These are phyloP conservation scores for Nyctereutes procyonoides DNA, from an alignment of 2,113 vertebrate genomes.

Conservation along the genomic window DNA sequence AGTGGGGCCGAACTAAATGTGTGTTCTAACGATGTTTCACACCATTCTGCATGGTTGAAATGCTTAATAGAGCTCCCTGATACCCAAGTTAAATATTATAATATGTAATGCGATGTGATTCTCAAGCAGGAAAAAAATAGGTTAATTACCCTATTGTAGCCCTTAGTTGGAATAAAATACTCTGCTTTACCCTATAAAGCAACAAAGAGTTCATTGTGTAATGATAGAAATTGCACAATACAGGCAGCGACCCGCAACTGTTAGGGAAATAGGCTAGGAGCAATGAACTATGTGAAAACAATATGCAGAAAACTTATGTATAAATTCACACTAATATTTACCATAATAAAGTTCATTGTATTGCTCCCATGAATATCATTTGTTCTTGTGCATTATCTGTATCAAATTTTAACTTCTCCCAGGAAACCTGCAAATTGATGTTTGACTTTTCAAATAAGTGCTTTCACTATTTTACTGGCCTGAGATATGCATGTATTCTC, in stretches of 20 bases:
- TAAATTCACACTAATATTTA: slow-evolving; percentile 25
- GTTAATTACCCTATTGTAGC: slow-evolving; percentile 57
- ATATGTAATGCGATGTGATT: slow-evolving; percentile 55
- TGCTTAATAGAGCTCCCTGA: slow-evolving; percentile 47
- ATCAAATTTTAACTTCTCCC: neutral
- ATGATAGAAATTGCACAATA: slow-evolving; percentile 34
- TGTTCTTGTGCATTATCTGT: neutral
- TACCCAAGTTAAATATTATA: slow-evolving; percentile 61
- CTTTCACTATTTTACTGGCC: neutral
- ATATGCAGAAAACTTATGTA: neutral
- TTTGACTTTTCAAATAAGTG: neutral
- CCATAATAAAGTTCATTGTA: slow-evolving; percentile 17
- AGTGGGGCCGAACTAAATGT: slow-evolving; percentile 25
- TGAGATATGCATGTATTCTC: neutral
- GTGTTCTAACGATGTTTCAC: slow-evolving; percentile 38
- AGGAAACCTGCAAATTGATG: neutral
- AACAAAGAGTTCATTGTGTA: slow-evolving; percentile 59
- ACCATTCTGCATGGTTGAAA: neutral
- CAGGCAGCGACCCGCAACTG: neutral
- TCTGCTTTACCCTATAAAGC: slow-evolving; percentile 41
- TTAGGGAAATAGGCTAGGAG: neutral
- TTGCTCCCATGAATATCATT: neutral
- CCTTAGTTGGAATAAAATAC: slow-evolving; percentile 62
- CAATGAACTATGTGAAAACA: neutral
- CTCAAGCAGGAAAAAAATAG: slow-evolving; percentile 61